These are phyloP conservation scores for Ormyrus pomaceus DNA, from an alignment of 2,888 invertebrate genomes.

Conservation along the genomic window DNA sequence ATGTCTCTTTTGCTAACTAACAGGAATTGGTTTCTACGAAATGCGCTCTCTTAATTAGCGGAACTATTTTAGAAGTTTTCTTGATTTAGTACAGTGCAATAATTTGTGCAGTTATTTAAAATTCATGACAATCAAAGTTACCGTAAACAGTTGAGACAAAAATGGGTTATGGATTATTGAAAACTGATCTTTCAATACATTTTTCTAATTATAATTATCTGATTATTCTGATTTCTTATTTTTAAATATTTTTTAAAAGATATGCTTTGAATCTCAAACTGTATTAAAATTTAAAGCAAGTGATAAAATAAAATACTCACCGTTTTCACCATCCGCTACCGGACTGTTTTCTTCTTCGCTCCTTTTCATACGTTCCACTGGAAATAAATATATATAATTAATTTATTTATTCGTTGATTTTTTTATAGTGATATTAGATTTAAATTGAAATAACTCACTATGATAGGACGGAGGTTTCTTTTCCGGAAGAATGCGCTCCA, in stretches of 20 bases:
- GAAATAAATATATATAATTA: not conserved
- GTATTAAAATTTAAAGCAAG: not conserved
- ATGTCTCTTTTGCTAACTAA: not conserved
- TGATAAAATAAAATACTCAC: constrained; percentile 64
- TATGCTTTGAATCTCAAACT: constrained; percentile 7
- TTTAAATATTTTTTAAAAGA: not conserved
- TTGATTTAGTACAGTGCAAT: too few species aligned
- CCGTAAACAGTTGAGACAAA: too few species aligned
- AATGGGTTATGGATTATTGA: too few species aligned
- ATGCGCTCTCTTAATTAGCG: constrained; percentile 13
- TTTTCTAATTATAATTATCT: too few species aligned
- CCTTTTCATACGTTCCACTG: constrained; percentile 74
- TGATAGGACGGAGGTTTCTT: constrained; percentile 76
- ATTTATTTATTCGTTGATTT: not conserved
- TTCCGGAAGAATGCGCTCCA: constrained; percentile 81
- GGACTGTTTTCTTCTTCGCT: constrained; percentile 69
- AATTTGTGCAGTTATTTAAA: too few species aligned
- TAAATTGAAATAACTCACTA: constrained; percentile 60
- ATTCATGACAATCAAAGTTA: too few species aligned
- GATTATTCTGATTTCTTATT: too few species aligned
- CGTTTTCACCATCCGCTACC: constrained; percentile 73
- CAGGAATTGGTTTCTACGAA: constrained; percentile 26
- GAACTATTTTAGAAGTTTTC: too few species aligned
- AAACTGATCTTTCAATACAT: too few species aligned
- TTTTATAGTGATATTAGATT: not conserved